A percentile compares a stretch with the other conserved stretches of the same genome.
phyloP scores from a whole-genome alignment of 2,888 invertebrate species.

The Blastobasis lacticolella region DNA sequence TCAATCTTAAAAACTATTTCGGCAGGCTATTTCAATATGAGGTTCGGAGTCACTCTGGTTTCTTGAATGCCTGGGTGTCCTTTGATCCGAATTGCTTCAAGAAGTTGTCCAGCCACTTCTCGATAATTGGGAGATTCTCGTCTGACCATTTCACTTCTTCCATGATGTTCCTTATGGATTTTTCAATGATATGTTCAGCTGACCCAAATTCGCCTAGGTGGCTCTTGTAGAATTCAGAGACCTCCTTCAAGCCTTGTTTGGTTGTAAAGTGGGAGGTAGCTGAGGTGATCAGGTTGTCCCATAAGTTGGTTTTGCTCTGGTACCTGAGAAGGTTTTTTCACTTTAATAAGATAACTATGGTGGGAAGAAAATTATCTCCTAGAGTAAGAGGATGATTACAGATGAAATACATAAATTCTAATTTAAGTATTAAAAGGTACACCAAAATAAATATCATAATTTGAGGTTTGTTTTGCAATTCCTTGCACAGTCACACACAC shows the following conservation, averaged over 20 bases:
- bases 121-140: conserved; percentile 82
- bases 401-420: too few relatives aligned
- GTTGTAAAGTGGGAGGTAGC: conserved; percentile 85
- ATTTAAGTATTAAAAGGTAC: too few relatives aligned
- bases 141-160: conserved; percentile 85
- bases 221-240: conserved; percentile 76
- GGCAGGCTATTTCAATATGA: too few relatives aligned
- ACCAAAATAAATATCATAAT: too few relatives aligned
- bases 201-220: conserved; percentile 81
- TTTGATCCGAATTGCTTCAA: conserved; percentile 22
- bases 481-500: too few relatives aligned
- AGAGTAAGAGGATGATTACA: too few relatives aligned
- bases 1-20: too few relatives aligned
- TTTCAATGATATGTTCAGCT: conserved; percentile 82
- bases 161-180: conserved; percentile 81
- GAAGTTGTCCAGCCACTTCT: conserved; percentile 79
- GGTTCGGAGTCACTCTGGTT: too few relatives aligned
- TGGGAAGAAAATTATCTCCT: too few relatives aligned
- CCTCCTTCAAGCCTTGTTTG: conserved; percentile 81
- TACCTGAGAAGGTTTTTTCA: conserved; percentile 57
- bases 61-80: too few relatives aligned
- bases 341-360: too few relatives aligned
- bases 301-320: conserved; percentile 79
- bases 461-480: too few relatives aligned
- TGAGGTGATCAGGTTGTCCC: conserved; percentile 83